Conservation (phyloP, 35 echinoderm and acorn worm genomes). For the Amphiura filiformis region DNA sequence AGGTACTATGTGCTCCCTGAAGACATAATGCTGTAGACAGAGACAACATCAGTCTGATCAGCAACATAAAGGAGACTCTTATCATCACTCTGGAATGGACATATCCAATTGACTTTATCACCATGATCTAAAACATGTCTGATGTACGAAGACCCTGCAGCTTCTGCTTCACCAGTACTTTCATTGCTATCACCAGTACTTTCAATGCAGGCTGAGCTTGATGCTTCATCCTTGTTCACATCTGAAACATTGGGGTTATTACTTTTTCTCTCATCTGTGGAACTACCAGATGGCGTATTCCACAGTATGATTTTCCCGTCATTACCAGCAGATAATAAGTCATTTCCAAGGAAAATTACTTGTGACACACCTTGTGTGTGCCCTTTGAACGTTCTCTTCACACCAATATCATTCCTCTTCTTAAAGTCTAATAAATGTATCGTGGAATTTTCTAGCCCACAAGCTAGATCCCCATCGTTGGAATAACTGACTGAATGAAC, state of each 20-base stretch:
- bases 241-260: neutral
- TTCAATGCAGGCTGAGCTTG: neutral
- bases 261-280: too few relatives aligned
- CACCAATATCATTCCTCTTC: slow-evolving; percentile 3
- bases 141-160: neutral
- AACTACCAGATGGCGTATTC: slow-evolving; percentile 7
- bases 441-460: slow-evolving; percentile 39
- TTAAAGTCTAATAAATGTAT: slow-evolving; percentile 26
- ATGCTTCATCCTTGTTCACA: too few relatives aligned
- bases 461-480: neutral
- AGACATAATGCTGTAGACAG: neutral
- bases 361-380: slow-evolving; percentile 53
- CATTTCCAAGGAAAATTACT: slow-evolving; percentile 17
- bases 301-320: slow-evolving; percentile 49
- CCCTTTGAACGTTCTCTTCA: neutral
- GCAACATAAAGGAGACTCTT: slow-evolving; percentile 16
- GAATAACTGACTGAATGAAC: slow-evolving; percentile 32
- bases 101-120: slow-evolving; percentile 21
- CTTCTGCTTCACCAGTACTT: neutral
- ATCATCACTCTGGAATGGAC: neutral
- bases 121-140: slow-evolving; percentile 6
- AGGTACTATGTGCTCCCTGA: too few relatives aligned
- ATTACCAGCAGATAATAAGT: slow-evolving; percentile 42
- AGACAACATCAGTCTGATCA: slow-evolving; percentile 15
- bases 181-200: neutral